Base-by-base conservation (phyloP, 2,113 vertebrate species). In the Hyperoodon ampullatus region DNA sequence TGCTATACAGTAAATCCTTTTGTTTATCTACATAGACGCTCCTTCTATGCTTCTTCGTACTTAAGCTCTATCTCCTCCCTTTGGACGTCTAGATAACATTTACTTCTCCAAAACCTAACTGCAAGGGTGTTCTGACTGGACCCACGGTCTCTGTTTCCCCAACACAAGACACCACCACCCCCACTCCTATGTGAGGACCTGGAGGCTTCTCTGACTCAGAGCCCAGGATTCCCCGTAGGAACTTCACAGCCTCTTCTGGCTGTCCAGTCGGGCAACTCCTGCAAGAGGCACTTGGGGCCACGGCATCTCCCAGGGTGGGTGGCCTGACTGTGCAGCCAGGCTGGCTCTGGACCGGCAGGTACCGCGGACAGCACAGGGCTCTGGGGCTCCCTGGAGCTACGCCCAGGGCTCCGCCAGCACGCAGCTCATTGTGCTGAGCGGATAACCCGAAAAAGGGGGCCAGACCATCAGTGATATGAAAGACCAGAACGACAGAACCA, bases 231-330 rank as follows among this genome's bases (percentile, higher is more conserved):
- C 50, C 19, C 10, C 3, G 0, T 23, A 18, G 47, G 28, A 3
- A n/a, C 1, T 5, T 53, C 23, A 23, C 55, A 16, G n/a, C 35
- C 24, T 21, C 68, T 81, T 30, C 28, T 26, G 24, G 15, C 33
- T 33, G 19, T 18, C 28, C 9, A 16, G 6, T 33, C 24, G 39
- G 55, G 28, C 14, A 30, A 12, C 33, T 71, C 44, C 84, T 35
- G 12, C 0, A 24, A 90, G 50, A n/a, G 0, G 23, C 1, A 53
- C 1, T 0, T 11, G 19, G 8, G 23, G 28, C 14, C 15, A 3
- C 5, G n/a, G 44, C 55, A 26, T 81, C 26, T 77, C 42, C 9
- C 5, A 30, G 72, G 28, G 21, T 24, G 7, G 6, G 6, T 75
- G 24, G 13, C 13, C 74, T 60, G 18, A 30, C 11, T 6, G 8